Evolutionary conservation across 2,797 vertebrate species (phyloP), one percentile per base, ranked within the genome.

Genomic region (Amazona ochrocephala): DNA sequence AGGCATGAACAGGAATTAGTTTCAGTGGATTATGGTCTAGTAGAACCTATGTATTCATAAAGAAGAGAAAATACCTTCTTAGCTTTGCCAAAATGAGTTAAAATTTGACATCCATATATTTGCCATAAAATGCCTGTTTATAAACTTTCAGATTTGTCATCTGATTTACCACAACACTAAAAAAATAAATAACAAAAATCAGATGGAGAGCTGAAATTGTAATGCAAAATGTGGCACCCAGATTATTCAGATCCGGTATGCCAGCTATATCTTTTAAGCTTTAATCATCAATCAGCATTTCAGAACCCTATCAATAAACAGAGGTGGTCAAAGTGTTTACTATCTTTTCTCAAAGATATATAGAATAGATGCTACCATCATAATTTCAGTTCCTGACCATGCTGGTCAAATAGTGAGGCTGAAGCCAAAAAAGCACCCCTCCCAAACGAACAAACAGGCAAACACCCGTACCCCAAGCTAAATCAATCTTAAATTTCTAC

Each of bases 401-500:
- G 22, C 1, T 54, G 44, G 42, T 67, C 20, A 86, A 75, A 72
- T 42, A 13, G 8, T 62, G n/a, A 87, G 13, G 3, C 11, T 77
- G 47, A 94, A 85, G 72, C 47, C 19, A 82, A 76, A 75, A 84
- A 84, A 23, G 0, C 32, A 78, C 10, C 15, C 5, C 21, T 48
- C 30, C 8, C 29, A 85, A 68, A 44, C 16, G 84, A 87, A 8
- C 7, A 72, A 82, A 24, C 5, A 89, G 73, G 3, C 8, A 81
- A 65, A 39, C 8, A 5, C 41, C 32, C 8, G 81, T 75, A 73
- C 50, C 48, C 32, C 50, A 45, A 75, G 18, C 1, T 51, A 79
- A 89, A 89, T 86, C n/a, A 48, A 64, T 45, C 32, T 73, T 64
- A 58, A 76, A 64, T 71, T 87, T 79, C 60, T 85, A 27, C 21